Evolutionary conservation across 2,797 vertebrate genomes (phyloP).

Genomic region (Meriones psammophilus): DNA sequence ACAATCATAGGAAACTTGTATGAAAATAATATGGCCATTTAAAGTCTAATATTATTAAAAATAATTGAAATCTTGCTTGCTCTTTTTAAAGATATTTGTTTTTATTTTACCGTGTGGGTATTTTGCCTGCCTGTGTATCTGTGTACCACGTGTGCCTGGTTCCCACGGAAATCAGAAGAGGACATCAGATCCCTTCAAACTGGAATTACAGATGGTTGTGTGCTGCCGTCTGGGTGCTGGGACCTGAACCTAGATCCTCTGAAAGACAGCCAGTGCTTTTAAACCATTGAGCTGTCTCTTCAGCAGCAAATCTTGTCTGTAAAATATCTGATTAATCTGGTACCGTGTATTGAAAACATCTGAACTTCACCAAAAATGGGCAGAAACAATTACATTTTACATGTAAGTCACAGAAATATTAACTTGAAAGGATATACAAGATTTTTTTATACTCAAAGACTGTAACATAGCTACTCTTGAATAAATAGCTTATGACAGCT

Average conservation of each 20-base stretch:
- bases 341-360: conserved; percentile 46
- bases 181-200: background rate
- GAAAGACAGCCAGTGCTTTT: background rate
- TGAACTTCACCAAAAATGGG: conserved; percentile 55
- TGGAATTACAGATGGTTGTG: background rate
- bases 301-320: background rate
- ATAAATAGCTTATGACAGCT: conserved; percentile 24
- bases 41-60: conserved; percentile 53
- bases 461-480: conserved; percentile 27
- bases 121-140: background rate
- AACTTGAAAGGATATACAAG: conserved; percentile 34
- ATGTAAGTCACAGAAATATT: conserved; percentile 52
- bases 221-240: background rate
- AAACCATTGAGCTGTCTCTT: background rate
- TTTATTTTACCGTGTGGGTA: background rate
- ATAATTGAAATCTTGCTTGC: conserved; percentile 52
- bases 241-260: background rate
- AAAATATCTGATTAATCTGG: conserved; percentile 48
- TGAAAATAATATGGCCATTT: conserved; percentile 32
- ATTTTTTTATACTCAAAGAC: conserved; percentile 1
- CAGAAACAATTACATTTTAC: conserved; percentile 53
- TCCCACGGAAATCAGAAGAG: background rate
- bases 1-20: background rate
- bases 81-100: background rate
- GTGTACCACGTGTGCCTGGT: background rate